Evolutionary conservation across 1,140 invertebrate species (phyloP).

Genomic region (Tigriopus japonicus): DNA sequence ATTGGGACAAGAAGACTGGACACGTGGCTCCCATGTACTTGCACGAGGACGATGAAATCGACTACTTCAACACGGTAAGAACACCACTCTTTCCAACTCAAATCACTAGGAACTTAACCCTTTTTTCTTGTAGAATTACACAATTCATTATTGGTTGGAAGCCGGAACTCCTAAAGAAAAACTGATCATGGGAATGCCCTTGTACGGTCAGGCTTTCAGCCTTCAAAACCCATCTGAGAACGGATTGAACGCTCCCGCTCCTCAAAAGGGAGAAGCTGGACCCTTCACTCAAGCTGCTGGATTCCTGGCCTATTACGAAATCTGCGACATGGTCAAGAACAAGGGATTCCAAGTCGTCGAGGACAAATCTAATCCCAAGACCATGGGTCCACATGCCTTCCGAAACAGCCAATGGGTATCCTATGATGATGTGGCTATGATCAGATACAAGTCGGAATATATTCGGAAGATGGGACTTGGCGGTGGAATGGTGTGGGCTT

Average conservation of each 20-base stretch:
- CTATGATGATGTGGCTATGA: conserved; percentile 57
- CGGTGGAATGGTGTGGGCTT: conserved; percentile 66
- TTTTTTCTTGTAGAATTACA: conserved; percentile 42
- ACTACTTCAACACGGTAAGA: conserved; percentile 29
- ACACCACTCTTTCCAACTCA: background rate
- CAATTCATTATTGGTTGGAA: conserved; percentile 61
- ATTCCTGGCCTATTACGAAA: conserved; percentile 71
- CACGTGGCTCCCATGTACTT: conserved; percentile 61
- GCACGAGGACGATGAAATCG: conserved; percentile 47
- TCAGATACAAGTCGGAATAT: conserved; percentile 70
- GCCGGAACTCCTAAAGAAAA: conserved; percentile 56
- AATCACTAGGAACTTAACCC: background rate
- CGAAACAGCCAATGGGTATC: conserved; percentile 66
- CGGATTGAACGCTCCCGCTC: conserved; percentile 24
- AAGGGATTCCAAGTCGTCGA: conserved; percentile 55
- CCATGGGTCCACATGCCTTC: conserved; percentile 67
- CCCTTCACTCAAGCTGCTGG: conserved; percentile 61
- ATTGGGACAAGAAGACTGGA: conserved; percentile 62
- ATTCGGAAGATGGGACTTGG: conserved; percentile 58
- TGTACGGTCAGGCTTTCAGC: conserved; percentile 73
- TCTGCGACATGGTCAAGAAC: conserved; percentile 18
- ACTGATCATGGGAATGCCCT: conserved; percentile 66
- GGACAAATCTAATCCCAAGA: conserved; percentile 34
- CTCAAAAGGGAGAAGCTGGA: conserved; percentile 47
- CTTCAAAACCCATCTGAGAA: conserved; percentile 7